phyloP scores from a whole-genome alignment of 2,888 invertebrate genomes.

The Eubasilissa splendida region DNA sequence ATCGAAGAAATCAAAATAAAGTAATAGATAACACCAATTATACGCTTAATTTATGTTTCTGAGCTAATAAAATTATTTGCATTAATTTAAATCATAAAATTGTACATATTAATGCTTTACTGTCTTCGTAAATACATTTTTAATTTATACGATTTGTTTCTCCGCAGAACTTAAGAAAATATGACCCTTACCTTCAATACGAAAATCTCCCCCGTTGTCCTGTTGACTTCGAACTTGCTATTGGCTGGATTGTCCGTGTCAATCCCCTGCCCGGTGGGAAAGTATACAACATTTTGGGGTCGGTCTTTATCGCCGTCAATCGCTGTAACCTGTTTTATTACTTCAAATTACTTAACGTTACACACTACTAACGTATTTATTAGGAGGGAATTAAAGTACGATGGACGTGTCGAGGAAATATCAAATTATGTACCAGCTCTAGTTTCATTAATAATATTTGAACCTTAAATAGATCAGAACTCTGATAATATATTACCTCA shows the following conservation, averaged over 20 bases:
- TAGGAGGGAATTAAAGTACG: slow-evolving; percentile 9
- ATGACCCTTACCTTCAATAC: slow-evolving; percentile 88
- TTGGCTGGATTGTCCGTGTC: slow-evolving; percentile 95
- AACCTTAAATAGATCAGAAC: too few species aligned
- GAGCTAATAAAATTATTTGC: too few species aligned
- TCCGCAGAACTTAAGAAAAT: slow-evolving; percentile 56
- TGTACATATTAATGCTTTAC: too few species aligned
- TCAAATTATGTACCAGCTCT: neutral
- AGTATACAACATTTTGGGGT: slow-evolving; percentile 95
- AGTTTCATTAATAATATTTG: too few species aligned
- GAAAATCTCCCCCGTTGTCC: slow-evolving; percentile 95
- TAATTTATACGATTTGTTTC: too few species aligned
- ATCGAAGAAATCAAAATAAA: too few species aligned
- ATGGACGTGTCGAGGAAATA: neutral
- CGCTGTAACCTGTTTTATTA: slow-evolving; percentile 84
- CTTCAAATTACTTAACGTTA: slow-evolving; percentile 21
- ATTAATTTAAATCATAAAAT: too few species aligned
- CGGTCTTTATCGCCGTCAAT: slow-evolving; percentile 97
- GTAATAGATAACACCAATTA: too few species aligned
- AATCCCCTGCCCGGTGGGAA: slow-evolving; percentile 96
- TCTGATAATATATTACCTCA: too few species aligned
- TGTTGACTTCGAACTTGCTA: slow-evolving; percentile 96
- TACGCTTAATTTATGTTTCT: too few species aligned
- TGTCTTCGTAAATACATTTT: too few species aligned
- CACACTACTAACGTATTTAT: slow-evolving; percentile 8